phyloP scores from a whole-genome alignment of 2,113 vertebrate genomes.

The Balaenoptera acutorostrata region DNA sequence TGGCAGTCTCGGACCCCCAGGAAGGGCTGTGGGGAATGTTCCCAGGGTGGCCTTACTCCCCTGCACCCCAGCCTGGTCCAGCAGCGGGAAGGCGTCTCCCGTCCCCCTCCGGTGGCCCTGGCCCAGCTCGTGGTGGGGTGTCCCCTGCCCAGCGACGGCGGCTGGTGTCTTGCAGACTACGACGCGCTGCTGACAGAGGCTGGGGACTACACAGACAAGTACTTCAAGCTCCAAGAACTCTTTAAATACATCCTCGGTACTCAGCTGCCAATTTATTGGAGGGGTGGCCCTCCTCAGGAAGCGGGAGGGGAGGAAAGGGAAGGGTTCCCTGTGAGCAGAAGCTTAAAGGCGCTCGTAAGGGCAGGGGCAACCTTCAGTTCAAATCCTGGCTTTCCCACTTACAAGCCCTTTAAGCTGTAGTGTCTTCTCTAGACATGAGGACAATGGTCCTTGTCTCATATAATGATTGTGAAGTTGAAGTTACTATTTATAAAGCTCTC shows the following conservation, averaged over 20 bases:
- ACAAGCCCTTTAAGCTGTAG: neutral
- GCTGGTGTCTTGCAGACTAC: conserved; percentile 86
- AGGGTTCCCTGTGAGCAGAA: neutral
- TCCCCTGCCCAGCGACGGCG: neutral
- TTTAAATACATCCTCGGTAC: conserved; percentile 85
- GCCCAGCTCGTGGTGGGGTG: neutral
- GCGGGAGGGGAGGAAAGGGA: neutral
- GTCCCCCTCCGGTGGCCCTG: neutral
- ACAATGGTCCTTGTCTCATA: neutral
- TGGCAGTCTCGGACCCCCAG: neutral
- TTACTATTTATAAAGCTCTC: neutral
- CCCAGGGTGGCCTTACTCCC: neutral
- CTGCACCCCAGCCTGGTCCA: too few species aligned
- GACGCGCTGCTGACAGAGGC: conserved; percentile 91
- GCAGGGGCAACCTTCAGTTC: neutral
- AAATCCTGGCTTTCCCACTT: neutral
- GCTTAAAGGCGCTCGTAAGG: neutral
- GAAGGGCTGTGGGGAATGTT: neutral
- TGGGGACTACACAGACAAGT: conserved; percentile 93
- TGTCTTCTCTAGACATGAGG: neutral
- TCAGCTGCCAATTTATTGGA: neutral
- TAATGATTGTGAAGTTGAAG: neutral
- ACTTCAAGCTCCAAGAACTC: conserved; percentile 87
- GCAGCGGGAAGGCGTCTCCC: neutral
- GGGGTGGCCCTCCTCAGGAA: fast-evolving